Evolutionary conservation across 2,888 invertebrate genomes (phyloP).

Genomic region (Sinelater perroti): DNA sequence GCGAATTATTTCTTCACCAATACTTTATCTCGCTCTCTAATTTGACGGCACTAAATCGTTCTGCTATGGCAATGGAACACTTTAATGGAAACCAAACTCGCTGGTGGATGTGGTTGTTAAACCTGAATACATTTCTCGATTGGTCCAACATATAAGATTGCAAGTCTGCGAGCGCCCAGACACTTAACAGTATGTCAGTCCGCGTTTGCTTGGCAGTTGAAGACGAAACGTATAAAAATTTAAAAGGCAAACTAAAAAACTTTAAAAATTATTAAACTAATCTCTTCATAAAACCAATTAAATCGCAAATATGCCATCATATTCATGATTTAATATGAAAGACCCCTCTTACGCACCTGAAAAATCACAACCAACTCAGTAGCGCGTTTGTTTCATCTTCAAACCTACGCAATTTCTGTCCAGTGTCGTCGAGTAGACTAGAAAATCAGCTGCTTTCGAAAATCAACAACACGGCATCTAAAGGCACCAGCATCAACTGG

Average conservation of each 20-base stretch:
- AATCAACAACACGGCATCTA: background rate
- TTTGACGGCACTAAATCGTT: slow-evolving; percentile 17
- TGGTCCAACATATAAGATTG: slow-evolving; percentile 30
- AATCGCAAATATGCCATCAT: too few relatives aligned
- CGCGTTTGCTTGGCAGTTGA: too few relatives aligned
- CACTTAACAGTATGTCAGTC: too few relatives aligned
- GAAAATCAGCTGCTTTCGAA: slow-evolving; percentile 15
- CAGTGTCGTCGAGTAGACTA: slow-evolving; percentile 9
- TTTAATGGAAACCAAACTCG: slow-evolving; percentile 21
- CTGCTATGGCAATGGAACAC: slow-evolving; percentile 26
- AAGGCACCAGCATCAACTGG: background rate
- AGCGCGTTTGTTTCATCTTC: too few relatives aligned
- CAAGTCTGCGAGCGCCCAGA: slow-evolving; percentile 2
- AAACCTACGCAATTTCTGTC: too few relatives aligned
- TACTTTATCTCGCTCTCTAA: slow-evolving; percentile 20
- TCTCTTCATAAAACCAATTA: too few relatives aligned
- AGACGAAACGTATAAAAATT: too few relatives aligned
- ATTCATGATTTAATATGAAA: too few relatives aligned
- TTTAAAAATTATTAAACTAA: too few relatives aligned
- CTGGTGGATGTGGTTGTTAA: slow-evolving; percentile 17
- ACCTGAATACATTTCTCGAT: slow-evolving; percentile 30
- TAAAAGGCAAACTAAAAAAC: too few relatives aligned
- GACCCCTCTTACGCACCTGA: too few relatives aligned
- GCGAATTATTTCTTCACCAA: slow-evolving; percentile 14
- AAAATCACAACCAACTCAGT: too few relatives aligned